Percentiles rank a stretch among this genome's conserved stretches.
Conservation (phyloP, 1,140 invertebrate genomes). For the Lasaia peninsularis region DNA sequence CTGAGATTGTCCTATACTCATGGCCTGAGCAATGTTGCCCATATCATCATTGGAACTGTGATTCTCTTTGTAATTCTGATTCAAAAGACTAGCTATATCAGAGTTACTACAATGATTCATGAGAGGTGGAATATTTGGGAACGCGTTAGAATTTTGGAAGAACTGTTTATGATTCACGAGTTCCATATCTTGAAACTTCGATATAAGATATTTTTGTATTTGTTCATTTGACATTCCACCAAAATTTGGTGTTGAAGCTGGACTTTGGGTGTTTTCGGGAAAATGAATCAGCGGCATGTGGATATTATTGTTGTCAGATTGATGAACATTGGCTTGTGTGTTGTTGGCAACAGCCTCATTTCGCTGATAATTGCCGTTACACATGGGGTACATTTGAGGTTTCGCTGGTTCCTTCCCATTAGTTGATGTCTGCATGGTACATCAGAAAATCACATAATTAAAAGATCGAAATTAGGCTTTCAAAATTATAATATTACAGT, state of each 20-base stretch:
- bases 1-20: conserved; percentile 53
- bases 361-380: conserved; percentile 41
- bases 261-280: conserved; percentile 20
- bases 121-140: conserved; percentile 58
- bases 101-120: conserved; percentile 49
- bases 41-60: conserved; percentile 37
- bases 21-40: conserved; percentile 40
- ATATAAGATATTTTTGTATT: conserved; percentile 60
- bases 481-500: too few species aligned
- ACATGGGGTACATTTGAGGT: conserved; percentile 24
- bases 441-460: conserved; percentile 2
- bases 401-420: conserved; percentile 31
- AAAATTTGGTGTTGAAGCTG: conserved; percentile 42
- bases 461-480: neutral
- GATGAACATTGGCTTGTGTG: conserved; percentile 35
- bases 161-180: conserved; percentile 45
- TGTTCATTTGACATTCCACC: conserved; percentile 56
- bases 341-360: conserved; percentile 54
- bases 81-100: conserved; percentile 48
- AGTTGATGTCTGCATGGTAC: conserved; percentile 18
- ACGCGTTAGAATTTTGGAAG: conserved; percentile 58
- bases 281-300: conserved; percentile 25
- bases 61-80: conserved; percentile 39
- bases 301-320: conserved; percentile 56
- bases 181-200: conserved; percentile 56